Percentiles rank a stretch among this genome's conserved stretches.
phyloP scores from a whole-genome alignment of 2,797 vertebrate species.

The Halcyon badia region DNA sequence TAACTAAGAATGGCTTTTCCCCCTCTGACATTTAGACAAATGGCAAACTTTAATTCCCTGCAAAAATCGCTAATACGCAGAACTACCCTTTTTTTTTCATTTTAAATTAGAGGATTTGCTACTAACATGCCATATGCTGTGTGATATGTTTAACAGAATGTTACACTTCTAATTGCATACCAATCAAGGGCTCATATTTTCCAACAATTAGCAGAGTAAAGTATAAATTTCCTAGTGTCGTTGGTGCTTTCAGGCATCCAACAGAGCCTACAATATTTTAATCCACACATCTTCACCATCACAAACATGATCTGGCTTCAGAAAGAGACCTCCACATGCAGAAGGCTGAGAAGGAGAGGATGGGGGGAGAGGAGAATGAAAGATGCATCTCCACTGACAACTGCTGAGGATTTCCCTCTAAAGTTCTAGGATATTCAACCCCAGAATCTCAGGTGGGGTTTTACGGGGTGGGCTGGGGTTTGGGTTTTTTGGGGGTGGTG shows the following conservation, averaged over 20 bases:
- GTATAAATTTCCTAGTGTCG: conserved; percentile 40
- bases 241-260: conserved; percentile 26
- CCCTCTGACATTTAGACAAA: conserved; percentile 47
- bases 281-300: background rate
- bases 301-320: background rate
- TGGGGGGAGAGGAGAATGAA: background rate
- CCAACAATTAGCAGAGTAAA: conserved; percentile 69
- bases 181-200: conserved; percentile 70
- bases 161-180: conserved; percentile 73
- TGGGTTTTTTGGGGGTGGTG: background rate
- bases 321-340: background rate
- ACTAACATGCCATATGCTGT: conserved; percentile 69
- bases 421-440: background rate
- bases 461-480: background rate
- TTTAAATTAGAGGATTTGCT: conserved; percentile 67
- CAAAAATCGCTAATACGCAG: conserved; percentile 41
- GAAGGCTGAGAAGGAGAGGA: background rate
- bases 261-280: conserved; percentile 32
- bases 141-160: conserved; percentile 76
- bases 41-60: conserved; percentile 8
- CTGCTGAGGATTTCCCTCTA: background rate
- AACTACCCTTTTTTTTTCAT: conserved; percentile 20
- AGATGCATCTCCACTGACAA: background rate
- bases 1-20: conserved; percentile 1
- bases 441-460: background rate